Evolutionary conservation across 2,113 vertebrate species (phyloP), one percentile per base, ranked within the genome.

Genomic region (Myotis yumanensis): DNA sequence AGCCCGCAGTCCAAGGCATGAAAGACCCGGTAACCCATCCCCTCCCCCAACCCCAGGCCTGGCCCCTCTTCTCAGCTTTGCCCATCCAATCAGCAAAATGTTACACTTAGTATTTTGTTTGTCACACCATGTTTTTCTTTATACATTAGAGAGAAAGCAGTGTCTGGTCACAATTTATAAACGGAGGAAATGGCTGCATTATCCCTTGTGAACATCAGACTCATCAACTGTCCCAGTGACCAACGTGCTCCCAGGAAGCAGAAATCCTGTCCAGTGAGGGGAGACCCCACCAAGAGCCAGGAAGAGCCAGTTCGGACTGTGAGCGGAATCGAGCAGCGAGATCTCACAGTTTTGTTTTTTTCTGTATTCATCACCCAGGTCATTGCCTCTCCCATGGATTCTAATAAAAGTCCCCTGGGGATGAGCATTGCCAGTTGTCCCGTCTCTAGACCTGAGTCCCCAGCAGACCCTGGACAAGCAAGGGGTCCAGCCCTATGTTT

Each of bases 261-360:
- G 48, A 59, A 62, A 30, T 40, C 4, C 5, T 2, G 5, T 37
- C 17, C 1, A 2, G 0, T 18, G 12, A 40, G 1, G 10, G 5
- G 1, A 25, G 5, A 11, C 18, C 22, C 5, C 54, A 11, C 16
- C 2, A 0, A 2, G 32, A 82, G 46, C 25, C 11, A 9, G 9
- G 28, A 11, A 17, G 14, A 10, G 7, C 12, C 76, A 4, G 11
- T 16, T 40, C 12, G 35, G 52, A 43, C 15, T 1, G 43, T 4
- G 14, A 57, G 28, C 9, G 0, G 4, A 59, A 35, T 17, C 0
- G 0, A 72, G 57, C 1, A 8, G 17, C 2, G 11, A n/a, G 11
- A 5, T 11, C 59, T 40, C n/a, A 51, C 14, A 28, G 8, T 52
- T 16, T 32, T 5, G 8, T 18, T 16, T 69, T 35, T 30, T 11